These are phyloP conservation scores for Spilogale gracilis DNA, from an alignment of 2,113 vertebrate genomes.

Conservation along the genomic window DNA sequence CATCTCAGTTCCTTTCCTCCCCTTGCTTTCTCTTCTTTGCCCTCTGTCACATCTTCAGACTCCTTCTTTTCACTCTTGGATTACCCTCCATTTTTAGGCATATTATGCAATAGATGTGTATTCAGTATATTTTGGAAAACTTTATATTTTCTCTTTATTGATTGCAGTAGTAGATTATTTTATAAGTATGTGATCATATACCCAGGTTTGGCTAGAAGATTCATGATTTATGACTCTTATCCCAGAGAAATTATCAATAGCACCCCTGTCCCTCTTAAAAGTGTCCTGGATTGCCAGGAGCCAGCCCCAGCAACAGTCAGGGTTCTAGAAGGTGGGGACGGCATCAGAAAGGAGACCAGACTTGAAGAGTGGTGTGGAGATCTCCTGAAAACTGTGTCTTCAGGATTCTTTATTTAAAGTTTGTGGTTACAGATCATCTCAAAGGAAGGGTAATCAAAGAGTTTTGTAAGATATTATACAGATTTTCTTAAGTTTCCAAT, in stretches of 20 bases:
- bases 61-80: background rate
- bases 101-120: background rate
- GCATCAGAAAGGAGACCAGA: no score
- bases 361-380: no score
- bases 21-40: background rate
- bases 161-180: background rate
- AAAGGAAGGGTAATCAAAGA: no score
- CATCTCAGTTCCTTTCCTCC: background rate
- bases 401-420: no score
- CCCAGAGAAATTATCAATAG: background rate
- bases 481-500: no score
- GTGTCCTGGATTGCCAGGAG: background rate
- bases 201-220: background rate
- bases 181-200: background rate
- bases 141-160: background rate
- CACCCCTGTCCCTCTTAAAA: background rate
- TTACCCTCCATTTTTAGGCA: background rate
- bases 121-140: slow-evolving; percentile 2
- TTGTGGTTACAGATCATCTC: no score
- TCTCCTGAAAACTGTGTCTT: no score
- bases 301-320: no score
- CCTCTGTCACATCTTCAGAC: background rate
- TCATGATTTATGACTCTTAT: background rate
- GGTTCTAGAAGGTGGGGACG: no score
- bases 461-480: no score